A percentile compares a stretch with the other conserved stretches of the same genome.
Conservation (phyloP, 2,797 vertebrate species). For the Melopsittacus undulatus region DNA sequence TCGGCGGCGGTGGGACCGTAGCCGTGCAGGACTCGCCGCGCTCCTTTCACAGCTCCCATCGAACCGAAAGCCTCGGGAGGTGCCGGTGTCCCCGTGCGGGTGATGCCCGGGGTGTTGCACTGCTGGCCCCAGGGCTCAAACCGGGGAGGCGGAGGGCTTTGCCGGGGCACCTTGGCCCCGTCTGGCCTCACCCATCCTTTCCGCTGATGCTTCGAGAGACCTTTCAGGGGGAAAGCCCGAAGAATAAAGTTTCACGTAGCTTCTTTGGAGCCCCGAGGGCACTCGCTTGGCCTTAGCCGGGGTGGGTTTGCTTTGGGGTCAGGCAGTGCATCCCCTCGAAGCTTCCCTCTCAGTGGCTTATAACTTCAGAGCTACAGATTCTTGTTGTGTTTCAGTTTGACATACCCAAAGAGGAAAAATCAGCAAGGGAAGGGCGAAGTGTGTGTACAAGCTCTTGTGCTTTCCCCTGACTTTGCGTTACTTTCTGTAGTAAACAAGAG, state of each 20-base stretch:
- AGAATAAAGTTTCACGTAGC: conserved; percentile 12
- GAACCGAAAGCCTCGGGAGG: neutral
- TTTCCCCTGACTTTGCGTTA: neutral
- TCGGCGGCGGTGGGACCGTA: neutral
- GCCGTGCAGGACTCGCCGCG: neutral
- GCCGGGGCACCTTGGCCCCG: neutral
- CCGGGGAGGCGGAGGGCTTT: neutral
- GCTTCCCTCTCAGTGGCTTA: neutral
- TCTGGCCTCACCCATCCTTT: neutral
- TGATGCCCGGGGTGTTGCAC: neutral
- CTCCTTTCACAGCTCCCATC: neutral
- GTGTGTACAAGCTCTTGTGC: neutral
- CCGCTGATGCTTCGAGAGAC: neutral
- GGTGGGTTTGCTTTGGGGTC: neutral
- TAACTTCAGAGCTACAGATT: neutral
- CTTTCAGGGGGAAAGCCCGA: neutral
- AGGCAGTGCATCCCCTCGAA: neutral
- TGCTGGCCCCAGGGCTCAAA: neutral
- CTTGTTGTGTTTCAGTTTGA: conserved; percentile 31
- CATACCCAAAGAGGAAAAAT: neutral
- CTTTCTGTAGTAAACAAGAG: conserved; percentile 1
- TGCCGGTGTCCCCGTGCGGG: neutral
- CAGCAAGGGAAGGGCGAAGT: neutral
- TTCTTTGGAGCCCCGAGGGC: neutral
- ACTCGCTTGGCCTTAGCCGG: neutral